Evolutionary conservation across 2,888 invertebrate genomes (phyloP).

Genomic region (Tetranychus piercei): DNA sequence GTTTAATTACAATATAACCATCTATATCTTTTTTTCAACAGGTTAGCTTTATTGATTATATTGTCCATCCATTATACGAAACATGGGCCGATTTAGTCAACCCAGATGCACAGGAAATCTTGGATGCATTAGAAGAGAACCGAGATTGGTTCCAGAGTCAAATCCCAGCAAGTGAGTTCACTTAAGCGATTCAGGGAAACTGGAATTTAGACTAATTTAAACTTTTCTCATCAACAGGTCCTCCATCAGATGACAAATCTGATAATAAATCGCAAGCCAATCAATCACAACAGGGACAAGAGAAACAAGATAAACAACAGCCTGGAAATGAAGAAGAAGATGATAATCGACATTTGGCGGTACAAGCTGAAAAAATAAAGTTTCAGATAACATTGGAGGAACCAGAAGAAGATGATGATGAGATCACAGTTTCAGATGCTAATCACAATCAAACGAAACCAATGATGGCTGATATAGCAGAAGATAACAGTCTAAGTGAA

Average conservation of each 20-base stretch:
- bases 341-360: slow-evolving; percentile 28
- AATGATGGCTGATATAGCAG: not conserved
- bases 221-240: not conserved
- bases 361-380: slow-evolving; percentile 39
- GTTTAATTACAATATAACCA: not conserved
- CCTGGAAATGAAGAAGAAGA: slow-evolving; percentile 31
- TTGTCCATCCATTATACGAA: slow-evolving; percentile 98
- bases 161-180: slow-evolving; percentile 36
- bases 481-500: not conserved
- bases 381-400: slow-evolving; percentile 58
- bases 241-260: slow-evolving; percentile 38
- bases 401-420: slow-evolving; percentile 40
- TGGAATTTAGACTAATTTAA: not conserved
- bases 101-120: slow-evolving; percentile 93
- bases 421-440: slow-evolving; percentile 8
- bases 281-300: not conserved
- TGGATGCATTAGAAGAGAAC: slow-evolving; percentile 94
- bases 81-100: slow-evolving; percentile 98
- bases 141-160: slow-evolving; percentile 75
- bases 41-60: slow-evolving; percentile 52
- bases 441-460: not conserved
- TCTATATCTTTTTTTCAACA: slow-evolving; percentile 4
- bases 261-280: not conserved
- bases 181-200: slow-evolving; percentile 21
- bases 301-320: not conserved